Base-by-base conservation (phyloP, 2,888 invertebrate species). In the Diadromus collaris region DNA sequence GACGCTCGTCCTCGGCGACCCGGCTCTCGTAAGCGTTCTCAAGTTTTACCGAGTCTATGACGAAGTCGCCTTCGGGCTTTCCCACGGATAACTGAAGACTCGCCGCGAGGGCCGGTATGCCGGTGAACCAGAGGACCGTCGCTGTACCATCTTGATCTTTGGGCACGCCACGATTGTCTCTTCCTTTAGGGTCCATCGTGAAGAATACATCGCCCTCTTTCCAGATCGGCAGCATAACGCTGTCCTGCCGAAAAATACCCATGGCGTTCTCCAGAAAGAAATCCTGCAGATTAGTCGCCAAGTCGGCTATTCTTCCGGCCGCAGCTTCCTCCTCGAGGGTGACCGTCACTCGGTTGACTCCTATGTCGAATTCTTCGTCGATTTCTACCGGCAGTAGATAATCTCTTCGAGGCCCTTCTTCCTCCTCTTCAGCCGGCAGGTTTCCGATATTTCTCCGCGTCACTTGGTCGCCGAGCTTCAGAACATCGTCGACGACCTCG, bases 231-330 rank as follows among this genome's bases (percentile, higher is more conserved):
- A 92, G 87, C 9, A 91, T 91, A 0, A 91, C 73, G 3, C 85
- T 75, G 3, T 88, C 88, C 2, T 91, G 90, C 21, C 93, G 88
- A 9, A 94, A 88, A 1, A 95, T 92, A 1, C 92, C 93, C 88
- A 93, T 93, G 0, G 91, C 90, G 85, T 93, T 92, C 0, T 89
- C 86, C 56, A 91, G 91, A 86, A 95, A 94, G 88, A 94, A 94
- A 0, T 91, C 90, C 83, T 93, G 93, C 27, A 94, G 81, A 0
- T 92, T 92, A 71, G 86, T 87, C 54, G 91, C 89, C 81, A 84
- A 44, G 0, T 89, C 87, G 0, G 74, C 54, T 81, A 93, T 85
- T 56, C 91, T 91, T 0, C 94, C 94, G 0, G 87, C 83, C 78
- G 86, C 91, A 2, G 91, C 89, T 13, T 91, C 91, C 9, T 90